A percentile compares a stretch with the other conserved stretches of the same genome.
These are phyloP conservation scores for Polyodon spathula DNA, from an alignment of 2,113 vertebrate species.

Conservation along the genomic window DNA sequence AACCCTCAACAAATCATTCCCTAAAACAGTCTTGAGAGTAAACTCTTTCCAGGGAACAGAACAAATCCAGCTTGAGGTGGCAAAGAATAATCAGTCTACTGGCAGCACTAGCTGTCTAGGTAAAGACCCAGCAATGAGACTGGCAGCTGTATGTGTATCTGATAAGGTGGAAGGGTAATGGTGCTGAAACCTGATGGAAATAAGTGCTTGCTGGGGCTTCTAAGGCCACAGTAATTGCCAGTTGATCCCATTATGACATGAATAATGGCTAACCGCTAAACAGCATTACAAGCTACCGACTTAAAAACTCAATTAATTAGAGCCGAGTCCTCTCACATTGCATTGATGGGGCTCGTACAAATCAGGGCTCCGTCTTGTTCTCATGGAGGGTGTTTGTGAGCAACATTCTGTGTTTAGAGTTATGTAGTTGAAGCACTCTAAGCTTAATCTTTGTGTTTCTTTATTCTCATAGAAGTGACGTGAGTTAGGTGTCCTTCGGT, in stretches of 20 bases:
- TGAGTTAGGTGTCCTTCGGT: too few relatives aligned
- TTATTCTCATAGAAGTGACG: too few relatives aligned
- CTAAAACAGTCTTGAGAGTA: too few relatives aligned
- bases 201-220: neutral
- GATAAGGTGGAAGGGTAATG: constrained; percentile 3
- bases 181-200: neutral
- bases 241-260: constrained; percentile 4
- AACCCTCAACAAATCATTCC: too few relatives aligned
- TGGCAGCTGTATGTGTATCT: neutral
- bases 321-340: neutral
- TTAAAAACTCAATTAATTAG: constrained; percentile 7
- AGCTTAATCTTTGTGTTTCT: too few relatives aligned
- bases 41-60: neutral
- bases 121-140: neutral
- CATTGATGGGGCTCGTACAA: neutral
- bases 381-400: neutral
- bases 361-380: neutral
- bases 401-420: too few relatives aligned
- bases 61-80: neutral
- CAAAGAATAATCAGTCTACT: neutral
- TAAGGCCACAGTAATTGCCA: neutral
- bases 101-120: neutral
- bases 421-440: too few relatives aligned
- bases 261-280: constrained; percentile 1
- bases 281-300: neutral